Conservation (phyloP, 2,888 invertebrate species). For the Tipula vernalis region DNA sequence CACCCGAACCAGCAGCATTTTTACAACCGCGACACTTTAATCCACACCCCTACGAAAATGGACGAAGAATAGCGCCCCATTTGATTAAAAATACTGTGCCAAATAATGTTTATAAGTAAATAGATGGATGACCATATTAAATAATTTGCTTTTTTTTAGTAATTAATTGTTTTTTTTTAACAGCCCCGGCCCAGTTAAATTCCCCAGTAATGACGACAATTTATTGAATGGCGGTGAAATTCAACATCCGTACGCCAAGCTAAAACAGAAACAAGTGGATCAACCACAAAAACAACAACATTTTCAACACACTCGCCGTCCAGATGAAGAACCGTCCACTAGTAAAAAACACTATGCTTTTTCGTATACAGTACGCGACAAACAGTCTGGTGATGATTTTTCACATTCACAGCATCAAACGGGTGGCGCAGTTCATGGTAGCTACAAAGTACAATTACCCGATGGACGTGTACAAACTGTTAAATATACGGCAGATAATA, state of each 20-base stretch:
- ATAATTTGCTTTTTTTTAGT: neutral
- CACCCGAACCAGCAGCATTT: constrained; percentile 29
- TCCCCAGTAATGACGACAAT: constrained; percentile 12
- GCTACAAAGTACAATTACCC: constrained; percentile 54
- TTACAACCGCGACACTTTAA: constrained; percentile 34
- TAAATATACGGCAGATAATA: constrained; percentile 50
- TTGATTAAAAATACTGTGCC: neutral
- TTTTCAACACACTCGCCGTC: neutral
- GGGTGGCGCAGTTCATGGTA: constrained; percentile 50
- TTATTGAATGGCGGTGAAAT: neutral
- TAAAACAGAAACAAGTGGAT: constrained; percentile 6
- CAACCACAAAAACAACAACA: neutral
- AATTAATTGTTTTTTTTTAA: neutral
- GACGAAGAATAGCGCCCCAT: neutral
- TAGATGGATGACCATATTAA: neutral
- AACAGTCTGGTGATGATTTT: constrained; percentile 51
- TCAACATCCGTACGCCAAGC: constrained; percentile 13
- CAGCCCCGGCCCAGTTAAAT: constrained; percentile 16
- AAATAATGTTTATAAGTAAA: neutral
- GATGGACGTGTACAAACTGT: constrained; percentile 54
- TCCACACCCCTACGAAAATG: constrained; percentile 30
- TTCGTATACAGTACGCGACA: constrained; percentile 50
- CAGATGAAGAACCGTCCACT: neutral
- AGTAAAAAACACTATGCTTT: constrained; percentile 44
- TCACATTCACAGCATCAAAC: constrained; percentile 46